Conservation (phyloP, 2,888 invertebrate genomes). For the Ichneumon xanthorius region DNA sequence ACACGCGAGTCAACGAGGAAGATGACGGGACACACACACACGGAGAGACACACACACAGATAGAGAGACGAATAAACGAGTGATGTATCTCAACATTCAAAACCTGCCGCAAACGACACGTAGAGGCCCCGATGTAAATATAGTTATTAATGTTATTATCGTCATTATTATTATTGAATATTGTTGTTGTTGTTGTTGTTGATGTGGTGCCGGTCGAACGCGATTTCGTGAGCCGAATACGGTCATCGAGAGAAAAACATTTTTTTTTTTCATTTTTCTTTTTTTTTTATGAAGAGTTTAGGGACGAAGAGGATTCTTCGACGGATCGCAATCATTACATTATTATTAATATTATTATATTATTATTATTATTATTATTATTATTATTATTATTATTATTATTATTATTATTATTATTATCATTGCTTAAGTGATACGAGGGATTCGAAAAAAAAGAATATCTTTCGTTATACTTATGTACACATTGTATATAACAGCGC, state of each 20-base stretch:
- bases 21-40: conserved; percentile 23
- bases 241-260: conserved; percentile 21
- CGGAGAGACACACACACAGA: neutral
- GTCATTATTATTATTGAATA: conserved; percentile 67
- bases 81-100: neutral
- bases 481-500: conserved; percentile 79
- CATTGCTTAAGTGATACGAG: conserved; percentile 53
- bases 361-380: too few relatives aligned
- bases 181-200: conserved; percentile 72
- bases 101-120: conserved; percentile 50
- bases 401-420: conserved; percentile 43
- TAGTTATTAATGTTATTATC: conserved; percentile 73
- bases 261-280: neutral
- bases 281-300: neutral
- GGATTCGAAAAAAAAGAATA: conserved; percentile 33
- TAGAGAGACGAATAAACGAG: neutral
- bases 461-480: conserved; percentile 73
- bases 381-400: too few relatives aligned
- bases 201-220: conserved; percentile 52
- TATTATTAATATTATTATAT: conserved; percentile 18
- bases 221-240: conserved; percentile 30
- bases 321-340: conserved; percentile 45
- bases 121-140: conserved; percentile 69
- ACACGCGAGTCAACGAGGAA: conserved; percentile 42
- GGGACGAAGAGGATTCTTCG: conserved; percentile 27